Percentiles rank a stretch among this genome's conserved stretches.
Conservation (phyloP, 2,113 vertebrate species). For the Ursus arctos region DNA sequence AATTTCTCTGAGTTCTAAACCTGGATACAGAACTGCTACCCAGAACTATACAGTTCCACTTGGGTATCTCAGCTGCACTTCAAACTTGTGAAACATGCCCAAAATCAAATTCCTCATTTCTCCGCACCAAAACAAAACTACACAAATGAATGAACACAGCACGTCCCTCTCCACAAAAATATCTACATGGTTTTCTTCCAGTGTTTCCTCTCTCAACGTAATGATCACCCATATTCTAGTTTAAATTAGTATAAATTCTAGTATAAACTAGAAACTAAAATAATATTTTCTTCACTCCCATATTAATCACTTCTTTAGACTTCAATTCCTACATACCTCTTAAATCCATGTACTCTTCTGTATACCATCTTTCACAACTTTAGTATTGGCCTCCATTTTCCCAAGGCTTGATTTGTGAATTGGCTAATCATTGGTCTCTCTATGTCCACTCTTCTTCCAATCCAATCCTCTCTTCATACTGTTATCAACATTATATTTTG, state of each 20-base stretch:
- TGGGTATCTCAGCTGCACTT: background rate
- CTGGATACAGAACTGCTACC: background rate
- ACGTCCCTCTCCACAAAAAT: background rate
- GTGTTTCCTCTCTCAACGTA: background rate
- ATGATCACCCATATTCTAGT: background rate
- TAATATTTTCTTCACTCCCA: background rate
- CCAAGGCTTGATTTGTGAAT: background rate
- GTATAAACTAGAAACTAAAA: background rate
- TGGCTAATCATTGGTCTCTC: background rate
- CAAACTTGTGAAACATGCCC: background rate
- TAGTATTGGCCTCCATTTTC: background rate
- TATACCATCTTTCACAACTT: background rate
- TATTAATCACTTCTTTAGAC: background rate
- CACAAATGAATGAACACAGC: background rate
- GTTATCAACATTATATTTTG: background rate
- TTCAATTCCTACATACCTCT: background rate
- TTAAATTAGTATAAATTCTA: background rate
- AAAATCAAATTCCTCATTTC: background rate
- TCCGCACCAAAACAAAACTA: background rate
- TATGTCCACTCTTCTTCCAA: background rate
- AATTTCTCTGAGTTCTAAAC: background rate
- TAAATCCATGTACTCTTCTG: background rate
- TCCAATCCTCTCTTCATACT: background rate
- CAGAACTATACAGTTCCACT: background rate
- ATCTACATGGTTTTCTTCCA: background rate